These are phyloP conservation scores for Ectemnius cavifrons DNA, from an alignment of 2,888 invertebrate genomes.

Conservation along the genomic window DNA sequence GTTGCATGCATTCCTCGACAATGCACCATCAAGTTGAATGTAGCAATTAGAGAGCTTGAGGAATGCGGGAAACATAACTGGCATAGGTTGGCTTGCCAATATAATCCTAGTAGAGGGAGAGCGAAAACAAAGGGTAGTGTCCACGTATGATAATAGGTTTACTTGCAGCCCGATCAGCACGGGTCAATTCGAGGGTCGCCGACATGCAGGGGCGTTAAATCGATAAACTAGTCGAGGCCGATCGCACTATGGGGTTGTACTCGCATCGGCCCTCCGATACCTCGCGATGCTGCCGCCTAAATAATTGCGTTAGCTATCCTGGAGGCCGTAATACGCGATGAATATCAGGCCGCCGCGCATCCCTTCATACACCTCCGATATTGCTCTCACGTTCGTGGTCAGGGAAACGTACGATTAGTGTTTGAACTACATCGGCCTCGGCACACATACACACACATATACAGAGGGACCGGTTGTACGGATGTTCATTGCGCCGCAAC, in stretches of 20 bases:
- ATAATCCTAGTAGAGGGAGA: background rate
- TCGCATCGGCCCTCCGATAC: background rate
- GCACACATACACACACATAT: no score
- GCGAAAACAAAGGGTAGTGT: constrained; percentile 16
- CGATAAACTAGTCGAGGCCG: constrained; percentile 36
- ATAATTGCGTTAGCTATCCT: constrained; percentile 64
- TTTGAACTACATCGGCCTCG: no score
- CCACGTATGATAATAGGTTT: constrained; percentile 10
- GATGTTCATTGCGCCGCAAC: no score
- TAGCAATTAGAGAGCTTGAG: no score
- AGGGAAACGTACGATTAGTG: no score
- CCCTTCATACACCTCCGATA: constrained; percentile 51
- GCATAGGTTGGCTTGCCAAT: background rate
- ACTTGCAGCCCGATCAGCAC: constrained; percentile 7
- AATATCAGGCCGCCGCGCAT: constrained; percentile 49
- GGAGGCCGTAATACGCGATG: constrained; percentile 58
- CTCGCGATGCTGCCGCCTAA: constrained; percentile 58
- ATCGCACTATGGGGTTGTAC: background rate
- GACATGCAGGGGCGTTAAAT: constrained; percentile 36
- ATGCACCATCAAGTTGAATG: constrained; percentile 30
- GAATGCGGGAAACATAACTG: no score
- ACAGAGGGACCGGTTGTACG: no score
- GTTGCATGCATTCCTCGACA: constrained; percentile 53
- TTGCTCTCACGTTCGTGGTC: constrained; percentile 52
- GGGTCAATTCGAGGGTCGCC: constrained; percentile 39